phyloP scores from a whole-genome alignment of 2,113 vertebrate species.

The Xiphophorus hellerii region DNA sequence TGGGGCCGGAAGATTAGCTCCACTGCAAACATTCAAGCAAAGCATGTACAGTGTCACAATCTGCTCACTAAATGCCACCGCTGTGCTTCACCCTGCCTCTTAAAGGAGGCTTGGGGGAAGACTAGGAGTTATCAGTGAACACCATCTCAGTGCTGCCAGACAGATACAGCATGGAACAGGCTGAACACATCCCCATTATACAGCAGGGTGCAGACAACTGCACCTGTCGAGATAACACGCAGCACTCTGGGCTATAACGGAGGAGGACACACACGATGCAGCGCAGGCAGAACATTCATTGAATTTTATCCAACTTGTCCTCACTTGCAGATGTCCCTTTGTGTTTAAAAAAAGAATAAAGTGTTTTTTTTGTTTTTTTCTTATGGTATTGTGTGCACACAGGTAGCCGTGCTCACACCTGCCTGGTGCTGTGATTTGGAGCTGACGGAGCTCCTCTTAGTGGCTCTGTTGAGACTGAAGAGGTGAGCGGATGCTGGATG shows the following conservation, averaged over 20 bases:
- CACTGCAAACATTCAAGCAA: neutral
- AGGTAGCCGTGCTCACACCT: conserved; percentile 2
- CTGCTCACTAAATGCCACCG: neutral
- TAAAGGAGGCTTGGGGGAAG: conserved; percentile 4
- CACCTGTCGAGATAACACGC: conserved; percentile 64
- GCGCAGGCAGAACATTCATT: neutral
- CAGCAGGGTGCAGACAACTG: conserved; percentile 49
- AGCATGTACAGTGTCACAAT: conserved; percentile 2
- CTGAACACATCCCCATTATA: conserved; percentile 55
- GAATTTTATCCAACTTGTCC: conserved; percentile 12
- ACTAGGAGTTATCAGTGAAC: conserved; percentile 54
- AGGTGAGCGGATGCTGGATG: conserved; percentile 40
- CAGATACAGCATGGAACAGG: conserved; percentile 31
- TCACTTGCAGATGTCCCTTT: neutral
- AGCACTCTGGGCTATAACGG: conserved; percentile 9
- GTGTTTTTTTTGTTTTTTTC: neutral
- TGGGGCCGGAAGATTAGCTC: conserved; percentile 10
- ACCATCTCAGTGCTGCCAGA: conserved; percentile 57
- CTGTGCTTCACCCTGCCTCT: conserved; percentile 13
- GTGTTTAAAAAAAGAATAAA: neutral
- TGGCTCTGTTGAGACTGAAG: conserved; percentile 43
- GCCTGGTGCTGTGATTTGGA: neutral
- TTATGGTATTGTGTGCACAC: neutral
- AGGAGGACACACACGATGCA: conserved; percentile 8
- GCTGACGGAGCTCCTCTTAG: conserved; percentile 37